Base-by-base conservation (phyloP, 2,797 vertebrate species). In the Pipistrellus kuhlii region DNA sequence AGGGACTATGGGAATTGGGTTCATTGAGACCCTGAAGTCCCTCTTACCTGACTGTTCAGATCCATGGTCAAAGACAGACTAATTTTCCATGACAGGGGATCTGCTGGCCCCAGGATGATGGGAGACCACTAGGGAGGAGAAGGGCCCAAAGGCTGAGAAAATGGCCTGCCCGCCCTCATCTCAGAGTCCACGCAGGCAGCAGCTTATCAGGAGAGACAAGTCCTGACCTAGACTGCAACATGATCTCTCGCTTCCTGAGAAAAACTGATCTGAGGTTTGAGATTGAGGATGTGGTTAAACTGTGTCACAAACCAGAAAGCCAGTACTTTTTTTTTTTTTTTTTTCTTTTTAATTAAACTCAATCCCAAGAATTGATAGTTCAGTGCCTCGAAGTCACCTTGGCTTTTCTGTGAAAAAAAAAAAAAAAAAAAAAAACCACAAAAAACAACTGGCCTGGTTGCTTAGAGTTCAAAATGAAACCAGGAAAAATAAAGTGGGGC, bases 221-320 rank as follows among this genome's bases (percentile, higher is more conserved):
- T 30, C 44, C 57, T 82, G 76, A 71, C 71, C 68, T 32, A 20
- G 46, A 78, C 35, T 41, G 38, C 51, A 85, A 80, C 9, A 12
- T 53, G 85, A 80, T 23, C 30, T 32, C 44, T 44, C n/a, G 9
- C 17, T 21, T 20, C 41, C 66, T 48, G 18, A 64, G 83, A 73
- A 85, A 96, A 75, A 83, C 46, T n/a, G 21, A 68, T 75, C 68
- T 87, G 84, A 93, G 88, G 80, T 94, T 92, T 94, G 91, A 96
- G 83, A 35, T 88, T 94, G 64, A 88, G 71, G 91, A 94, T 95
- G 83, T 93, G 80, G 93, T n/a, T 90, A 83, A 85, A 90, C 71
- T 71, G 18, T 88, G 48, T 71, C 53, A 90, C 64, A 83, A 59
- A 84, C 87, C 75, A 91, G 78, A 94, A 93, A 85, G 75, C 75